Base-by-base conservation (phyloP, 2,113 vertebrate species). In the Neomonachus schauinslandi region DNA sequence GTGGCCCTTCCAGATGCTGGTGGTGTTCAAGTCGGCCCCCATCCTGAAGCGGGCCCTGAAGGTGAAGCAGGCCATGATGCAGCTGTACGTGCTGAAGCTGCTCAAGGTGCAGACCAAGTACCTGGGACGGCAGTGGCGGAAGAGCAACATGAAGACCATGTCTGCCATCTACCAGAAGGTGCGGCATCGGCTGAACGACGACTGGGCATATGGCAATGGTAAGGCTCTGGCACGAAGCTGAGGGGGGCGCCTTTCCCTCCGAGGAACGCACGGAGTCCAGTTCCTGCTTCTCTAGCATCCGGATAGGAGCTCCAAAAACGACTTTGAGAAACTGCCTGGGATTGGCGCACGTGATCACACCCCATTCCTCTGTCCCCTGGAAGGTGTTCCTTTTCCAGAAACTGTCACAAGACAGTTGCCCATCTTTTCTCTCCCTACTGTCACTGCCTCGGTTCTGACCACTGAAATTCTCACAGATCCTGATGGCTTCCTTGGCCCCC, bases 91-190 rank as follows among this genome's bases (percentile, higher is more conserved):
- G 96, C 99, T 99, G 14, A 99, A 99, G 98, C 99, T 99, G 91
- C 99, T 99, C 71, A 99, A 99, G 98, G 99, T 99, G 6, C 99
- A 99, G 98, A 99, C 99, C 89, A 99, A 99, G 95, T 99, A 99
- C 98, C 98, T 99, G 96, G 99, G 99, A 1, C 98, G 99, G 0
- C 99, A 99, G 98, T 99, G 99, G 99, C 99, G 99, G 97, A 99
- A 99, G 97, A 99, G 99, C 99, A 99, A 99, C 99, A 99, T 99
- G 99, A 99, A 99, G 97, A 99, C 99, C 31, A 99, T 99, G 99
- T 99, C 99, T 0, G 99, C 99, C 71, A 99, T 99, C 92, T 99
- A 99, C 98, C 99, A 99, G 98, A 99, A 99, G 97, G 99, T 99
- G 31, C 99, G 99, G 28, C 99, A 99, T 89, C 99, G 99, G 18